These are phyloP conservation scores for Rhegmatorhina hoffmannsi DNA, from an alignment of 2,113 vertebrate species.

Conservation along the genomic window DNA sequence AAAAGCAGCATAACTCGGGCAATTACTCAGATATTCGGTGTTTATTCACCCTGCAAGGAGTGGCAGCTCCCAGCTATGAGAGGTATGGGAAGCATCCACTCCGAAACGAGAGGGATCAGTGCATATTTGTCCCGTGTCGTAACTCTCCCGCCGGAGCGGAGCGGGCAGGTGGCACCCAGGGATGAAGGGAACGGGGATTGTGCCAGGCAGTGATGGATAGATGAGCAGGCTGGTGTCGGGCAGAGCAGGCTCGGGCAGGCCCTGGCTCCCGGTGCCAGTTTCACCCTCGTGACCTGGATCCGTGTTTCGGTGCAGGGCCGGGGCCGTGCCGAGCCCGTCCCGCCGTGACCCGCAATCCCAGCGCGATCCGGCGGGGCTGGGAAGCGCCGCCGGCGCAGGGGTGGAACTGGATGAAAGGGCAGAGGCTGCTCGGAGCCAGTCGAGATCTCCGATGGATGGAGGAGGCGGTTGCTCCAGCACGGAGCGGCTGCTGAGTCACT, in stretches of 20 bases:
- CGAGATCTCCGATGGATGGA: background rate
- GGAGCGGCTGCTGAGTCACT: conserved; percentile 38
- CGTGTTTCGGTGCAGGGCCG: background rate
- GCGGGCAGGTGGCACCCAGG: background rate
- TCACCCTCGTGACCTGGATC: background rate
- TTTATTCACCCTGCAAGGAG: background rate
- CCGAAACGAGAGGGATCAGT: background rate
- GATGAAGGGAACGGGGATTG: background rate
- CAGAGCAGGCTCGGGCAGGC: background rate
- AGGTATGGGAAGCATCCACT: conserved; percentile 63
- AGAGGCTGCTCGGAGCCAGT: background rate
- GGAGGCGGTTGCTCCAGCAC: background rate
- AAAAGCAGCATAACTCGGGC: background rate
- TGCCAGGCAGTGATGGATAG: background rate
- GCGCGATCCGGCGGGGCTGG: background rate
- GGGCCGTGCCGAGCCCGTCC: background rate
- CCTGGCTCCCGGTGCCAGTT: background rate
- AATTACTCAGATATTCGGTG: background rate
- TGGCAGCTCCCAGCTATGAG: conserved; percentile 48
- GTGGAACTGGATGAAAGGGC: background rate
- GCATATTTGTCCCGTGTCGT: conserved; percentile 20
- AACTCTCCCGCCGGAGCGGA: background rate
- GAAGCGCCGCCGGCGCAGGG: background rate
- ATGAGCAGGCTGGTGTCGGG: background rate
- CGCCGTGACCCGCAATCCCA: background rate